Evolutionary conservation across 2,888 invertebrate genomes (phyloP), one percentile per base, ranked within the genome.

Genomic region (Antitype chi): DNA sequence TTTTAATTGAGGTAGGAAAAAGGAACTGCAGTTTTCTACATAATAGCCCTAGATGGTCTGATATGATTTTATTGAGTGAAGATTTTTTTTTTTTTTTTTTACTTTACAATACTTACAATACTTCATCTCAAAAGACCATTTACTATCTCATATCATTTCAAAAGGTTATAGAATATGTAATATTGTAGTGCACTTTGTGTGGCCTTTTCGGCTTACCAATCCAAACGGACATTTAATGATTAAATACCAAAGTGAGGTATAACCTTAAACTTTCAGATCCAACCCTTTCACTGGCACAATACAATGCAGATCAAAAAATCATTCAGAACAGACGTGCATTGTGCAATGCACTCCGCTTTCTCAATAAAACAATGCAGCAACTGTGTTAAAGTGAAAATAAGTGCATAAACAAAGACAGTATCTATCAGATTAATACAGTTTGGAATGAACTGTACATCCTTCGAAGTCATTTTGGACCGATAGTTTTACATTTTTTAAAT

Each of bases 311-410:
- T 76, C 55, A 52, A 64, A 82, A 81, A 67, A 72, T 52, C 25
- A 57, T 28, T 73, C 59, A 38, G 38, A 49, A 69, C 55, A 43
- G 78, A 60, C 43, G n/a, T 52, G 69, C 64, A 70, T 69, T 81
- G 72, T 69, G 55, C 43, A 81, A 60, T 57, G 72, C 64, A 69
- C 20, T 66, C 64, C 4, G 32, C 78, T 78, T 72, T 82, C 78
- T 60, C 72, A 15, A 60, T 13, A 11, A 78, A 66, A 78, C 69
- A 82, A 81, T 62, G 38, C 52, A 47, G 49, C 57, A 55, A 59
- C 72, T 52, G 9, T 52, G 8, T 52, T 64, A 0, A 25, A 32
- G 49, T 23, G 52, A 72, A 81, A 71, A 82, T 8, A 67, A 68
- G 13, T 67, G 32, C 25, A 47, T 15, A 53, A 43, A 3, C 2